Conservation (phyloP, 2,797 vertebrate species). For the Cryptoblepharus egeriae region DNA sequence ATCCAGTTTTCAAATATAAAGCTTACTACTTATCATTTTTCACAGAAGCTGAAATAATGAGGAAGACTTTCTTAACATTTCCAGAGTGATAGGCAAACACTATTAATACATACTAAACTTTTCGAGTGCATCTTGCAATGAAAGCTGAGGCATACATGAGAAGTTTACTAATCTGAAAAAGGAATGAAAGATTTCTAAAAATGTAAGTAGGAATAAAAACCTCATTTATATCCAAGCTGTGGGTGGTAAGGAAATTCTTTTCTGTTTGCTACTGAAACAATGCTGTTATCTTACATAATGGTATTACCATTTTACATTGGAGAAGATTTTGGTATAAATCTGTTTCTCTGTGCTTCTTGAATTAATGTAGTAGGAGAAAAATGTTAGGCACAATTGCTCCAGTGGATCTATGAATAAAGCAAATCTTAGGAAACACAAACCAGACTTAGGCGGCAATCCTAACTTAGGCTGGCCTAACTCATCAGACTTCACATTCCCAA, state of each 20-base stretch:
- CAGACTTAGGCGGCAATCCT: too few species aligned
- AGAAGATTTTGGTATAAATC: not conserved
- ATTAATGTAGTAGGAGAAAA: not conserved
- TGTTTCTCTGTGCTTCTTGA: not conserved
- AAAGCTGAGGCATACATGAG: not conserved
- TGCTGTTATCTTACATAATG: not conserved
- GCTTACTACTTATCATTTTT: not conserved
- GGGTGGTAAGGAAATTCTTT: not conserved
- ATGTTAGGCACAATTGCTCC: too few species aligned
- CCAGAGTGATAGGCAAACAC: not conserved
- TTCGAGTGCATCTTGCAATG: not conserved
- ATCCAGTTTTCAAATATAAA: not conserved
- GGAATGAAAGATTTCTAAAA: conserved; percentile 4
- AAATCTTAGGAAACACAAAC: not conserved
- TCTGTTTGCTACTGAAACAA: not conserved
- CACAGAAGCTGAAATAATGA: not conserved
- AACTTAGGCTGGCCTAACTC: too few species aligned
- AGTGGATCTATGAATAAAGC: too few species aligned
- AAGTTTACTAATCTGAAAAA: not conserved
- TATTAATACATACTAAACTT: not conserved
- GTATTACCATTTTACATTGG: not conserved
- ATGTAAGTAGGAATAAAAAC: conserved; percentile 18
- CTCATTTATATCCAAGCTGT: not conserved
- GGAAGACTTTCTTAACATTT: not conserved
- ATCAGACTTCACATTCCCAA: too few species aligned